Percentiles rank a stretch among this genome's conserved stretches.
These are phyloP conservation scores for Palythoa heliodiscus DNA, from an alignment of 92 coral and sea anemone species.

Conservation along the genomic window DNA sequence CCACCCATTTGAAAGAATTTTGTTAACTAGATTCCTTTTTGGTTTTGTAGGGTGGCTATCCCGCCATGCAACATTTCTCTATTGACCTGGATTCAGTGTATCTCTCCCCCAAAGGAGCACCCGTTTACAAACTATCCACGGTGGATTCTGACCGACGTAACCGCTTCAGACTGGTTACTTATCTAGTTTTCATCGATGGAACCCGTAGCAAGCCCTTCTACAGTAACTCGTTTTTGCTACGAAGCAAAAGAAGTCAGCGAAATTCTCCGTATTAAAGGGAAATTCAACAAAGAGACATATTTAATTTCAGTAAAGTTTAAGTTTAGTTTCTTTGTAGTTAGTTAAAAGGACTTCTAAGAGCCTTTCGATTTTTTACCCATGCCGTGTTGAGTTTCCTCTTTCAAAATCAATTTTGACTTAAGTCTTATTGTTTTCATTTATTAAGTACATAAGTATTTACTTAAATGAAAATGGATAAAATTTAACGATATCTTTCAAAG, in stretches of 20 bases:
- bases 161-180: slow-evolving; percentile 83
- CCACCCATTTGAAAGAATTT: background rate
- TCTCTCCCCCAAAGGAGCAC: slow-evolving; percentile 82
- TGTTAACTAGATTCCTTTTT: background rate
- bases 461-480: slow-evolving; percentile 3
- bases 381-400: background rate
- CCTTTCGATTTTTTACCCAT: background rate
- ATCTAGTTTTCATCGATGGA: slow-evolving; percentile 74
- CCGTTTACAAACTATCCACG: slow-evolving; percentile 96
- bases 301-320: background rate
- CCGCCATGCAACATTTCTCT: slow-evolving; percentile 88
- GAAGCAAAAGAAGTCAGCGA: slow-evolving; percentile 85
- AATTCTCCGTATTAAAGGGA: slow-evolving; percentile 56
- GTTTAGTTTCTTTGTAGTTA: background rate
- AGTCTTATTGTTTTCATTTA: slow-evolving; percentile 22
- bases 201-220: slow-evolving; percentile 81
- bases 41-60: slow-evolving; percentile 63
- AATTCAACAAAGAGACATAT: background rate
- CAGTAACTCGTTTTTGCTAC: slow-evolving; percentile 85
- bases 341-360: background rate
- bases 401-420: slow-evolving; percentile 2
- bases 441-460: slow-evolving; percentile 21
- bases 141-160: slow-evolving; percentile 96
- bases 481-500: background rate
- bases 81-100: slow-evolving; percentile 96